Evolutionary conservation across 2,797 vertebrate genomes (phyloP), one percentile per base, ranked within the genome.

Genomic region (Coilia nasus): DNA sequence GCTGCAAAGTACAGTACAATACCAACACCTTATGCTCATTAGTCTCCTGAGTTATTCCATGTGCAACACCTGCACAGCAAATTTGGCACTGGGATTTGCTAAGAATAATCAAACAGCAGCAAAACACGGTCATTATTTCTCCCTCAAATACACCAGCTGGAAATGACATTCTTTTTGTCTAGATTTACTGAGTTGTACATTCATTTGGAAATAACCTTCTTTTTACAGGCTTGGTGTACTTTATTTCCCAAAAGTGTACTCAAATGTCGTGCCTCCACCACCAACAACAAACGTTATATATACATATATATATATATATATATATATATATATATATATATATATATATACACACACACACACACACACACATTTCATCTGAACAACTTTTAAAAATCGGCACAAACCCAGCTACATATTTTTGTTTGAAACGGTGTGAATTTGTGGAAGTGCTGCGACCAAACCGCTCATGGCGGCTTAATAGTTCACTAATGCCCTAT

Each of bases 111-210:
- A 96, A 96, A 96, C 96, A 94, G 94, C 93, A 90, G 90, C 91
- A 92, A 95, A 96, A 96, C 94, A 94, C 95, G 96, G 94, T 96
- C 95, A 96, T 96, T 96, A 96, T 95, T 95, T 95, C 94, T 94
- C 93, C 92, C 94, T 95, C 94, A 93, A 93, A 94, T 94, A 91
- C 91, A 88, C 90, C 88, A 86, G 87, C 56, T 59, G 89, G 89
- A 91, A 91, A 92, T 87, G 81, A 85, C 90, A 84, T 91, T 90
- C 87, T 21, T 62, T 62, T 35, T 82, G 23, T 81, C 91, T 89
- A 88, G 93, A 94, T 94, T 93, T 93, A 93, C 89, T 83, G 90
- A 95, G 94, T 95, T 94, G 95, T 93, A 94, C 92, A 93, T 95
- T 96, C 94, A 94, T 92, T 94, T 93, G 95, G 95, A 96, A 96